Conservation (phyloP, 2,113 vertebrate genomes). For the Etia nguti region DNA sequence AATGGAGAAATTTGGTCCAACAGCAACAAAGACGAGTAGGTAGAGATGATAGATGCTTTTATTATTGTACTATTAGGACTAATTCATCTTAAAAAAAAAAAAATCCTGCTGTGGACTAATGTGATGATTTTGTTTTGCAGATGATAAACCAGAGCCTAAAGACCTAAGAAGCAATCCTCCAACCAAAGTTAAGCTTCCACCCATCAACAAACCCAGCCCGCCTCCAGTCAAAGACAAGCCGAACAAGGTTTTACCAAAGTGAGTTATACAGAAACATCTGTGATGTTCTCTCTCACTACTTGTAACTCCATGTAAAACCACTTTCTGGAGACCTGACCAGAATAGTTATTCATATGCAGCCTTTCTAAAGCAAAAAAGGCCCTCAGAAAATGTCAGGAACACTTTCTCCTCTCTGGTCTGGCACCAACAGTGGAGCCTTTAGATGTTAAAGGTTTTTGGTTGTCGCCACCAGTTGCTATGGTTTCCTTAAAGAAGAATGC, state of each 20-base stretch:
- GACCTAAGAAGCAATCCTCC: slow-evolving; percentile 69
- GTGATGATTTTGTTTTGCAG: slow-evolving; percentile 31
- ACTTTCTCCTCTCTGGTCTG: slow-evolving; percentile 36
- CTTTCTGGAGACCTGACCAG: not conserved
- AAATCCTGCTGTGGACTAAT: not conserved
- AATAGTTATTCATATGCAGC: slow-evolving; percentile 19
- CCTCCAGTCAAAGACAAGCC: slow-evolving; percentile 73
- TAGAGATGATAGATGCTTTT: not conserved
- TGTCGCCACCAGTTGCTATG: slow-evolving; percentile 42
- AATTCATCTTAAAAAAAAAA: not conserved
- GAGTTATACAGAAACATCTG: slow-evolving; percentile 16
- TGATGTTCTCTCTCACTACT: not conserved
- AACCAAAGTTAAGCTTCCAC: slow-evolving; percentile 70
- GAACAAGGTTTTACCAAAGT: slow-evolving; percentile 56
- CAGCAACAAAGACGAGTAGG: slow-evolving; percentile 56
- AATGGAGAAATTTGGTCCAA: slow-evolving; percentile 64
- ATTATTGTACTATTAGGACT: not conserved
- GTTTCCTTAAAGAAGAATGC: slow-evolving; percentile 57
- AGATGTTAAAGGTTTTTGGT: slow-evolving; percentile 43
- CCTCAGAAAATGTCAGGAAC: slow-evolving; percentile 45
- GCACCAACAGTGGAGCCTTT: slow-evolving; percentile 14
- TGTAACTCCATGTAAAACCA: not conserved
- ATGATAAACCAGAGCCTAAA: slow-evolving; percentile 67
- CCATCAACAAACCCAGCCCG: slow-evolving; percentile 45
- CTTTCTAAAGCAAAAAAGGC: slow-evolving; percentile 21